Evolutionary conservation across 2,888 invertebrate genomes (phyloP).

Genomic region (Oscheius sp.): DNA sequence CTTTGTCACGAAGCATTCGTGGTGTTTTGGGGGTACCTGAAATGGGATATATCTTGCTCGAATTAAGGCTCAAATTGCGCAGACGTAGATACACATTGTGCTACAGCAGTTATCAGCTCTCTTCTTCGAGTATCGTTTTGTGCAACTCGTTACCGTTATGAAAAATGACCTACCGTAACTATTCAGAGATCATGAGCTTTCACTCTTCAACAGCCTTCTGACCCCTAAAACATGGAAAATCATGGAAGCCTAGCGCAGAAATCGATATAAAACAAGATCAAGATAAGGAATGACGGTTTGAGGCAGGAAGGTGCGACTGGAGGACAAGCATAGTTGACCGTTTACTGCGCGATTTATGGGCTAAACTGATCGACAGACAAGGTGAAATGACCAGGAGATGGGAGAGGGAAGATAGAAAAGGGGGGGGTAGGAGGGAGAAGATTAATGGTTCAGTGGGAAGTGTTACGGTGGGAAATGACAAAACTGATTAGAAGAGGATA

Average conservation of each 20-base stretch:
- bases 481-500: background rate
- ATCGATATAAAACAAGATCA: background rate
- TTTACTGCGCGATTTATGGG: too few species aligned
- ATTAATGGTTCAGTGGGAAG: background rate
- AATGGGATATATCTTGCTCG: background rate
- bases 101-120: too few species aligned
- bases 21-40: background rate
- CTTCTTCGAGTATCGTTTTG: background rate
- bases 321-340: too few species aligned
- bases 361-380: conserved; percentile 17
- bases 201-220: too few species aligned
- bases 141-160: background rate
- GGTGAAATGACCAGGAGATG: too few species aligned
- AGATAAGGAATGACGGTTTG: background rate
- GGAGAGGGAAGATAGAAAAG: background rate
- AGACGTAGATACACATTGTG: too few species aligned
- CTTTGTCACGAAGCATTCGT: background rate
- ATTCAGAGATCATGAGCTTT: conserved; percentile 22
- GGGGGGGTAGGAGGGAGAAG: background rate
- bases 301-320: too few species aligned
- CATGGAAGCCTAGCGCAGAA: too few species aligned
- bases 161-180: conserved; percentile 1
- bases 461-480: background rate
- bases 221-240: background rate
- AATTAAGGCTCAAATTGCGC: background rate